Evolutionary conservation across 2,113 vertebrate species (phyloP).

Genomic region (Steatornis caripensis): DNA sequence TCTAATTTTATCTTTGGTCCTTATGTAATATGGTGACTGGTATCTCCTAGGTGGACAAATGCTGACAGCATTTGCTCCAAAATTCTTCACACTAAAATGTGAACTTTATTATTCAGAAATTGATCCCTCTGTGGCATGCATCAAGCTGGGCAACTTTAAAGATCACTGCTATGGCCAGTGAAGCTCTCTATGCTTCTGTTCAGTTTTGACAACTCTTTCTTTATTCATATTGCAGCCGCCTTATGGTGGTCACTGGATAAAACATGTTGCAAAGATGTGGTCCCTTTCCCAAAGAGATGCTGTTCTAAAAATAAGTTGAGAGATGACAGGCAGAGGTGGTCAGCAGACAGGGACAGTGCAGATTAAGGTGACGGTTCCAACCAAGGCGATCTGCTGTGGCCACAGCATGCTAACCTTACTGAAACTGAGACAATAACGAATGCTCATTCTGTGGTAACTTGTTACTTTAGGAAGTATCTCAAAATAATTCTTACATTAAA

Average conservation of each 20-base stretch:
- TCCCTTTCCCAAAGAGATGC: not conserved
- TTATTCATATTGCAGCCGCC: not conserved
- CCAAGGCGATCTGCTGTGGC: not conserved
- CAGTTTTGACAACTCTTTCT: not conserved
- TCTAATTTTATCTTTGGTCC: conserved; percentile 50
- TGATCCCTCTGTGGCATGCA: not conserved
- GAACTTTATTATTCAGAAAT: not conserved
- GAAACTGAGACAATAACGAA: not conserved
- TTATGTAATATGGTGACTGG: conserved; percentile 43
- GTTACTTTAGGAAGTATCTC: not conserved
- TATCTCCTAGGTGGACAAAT: conserved; percentile 17
- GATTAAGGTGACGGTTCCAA: not conserved
- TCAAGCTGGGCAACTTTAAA: not conserved
- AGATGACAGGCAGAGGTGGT: not conserved
- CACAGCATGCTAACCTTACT: not conserved
- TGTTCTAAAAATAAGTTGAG: not conserved
- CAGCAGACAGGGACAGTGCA: not conserved
- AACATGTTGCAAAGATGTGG: not conserved
- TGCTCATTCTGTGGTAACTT: not conserved
- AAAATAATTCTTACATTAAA: not conserved
- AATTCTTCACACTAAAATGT: not conserved
- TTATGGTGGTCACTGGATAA: not conserved
- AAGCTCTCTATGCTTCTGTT: not conserved
- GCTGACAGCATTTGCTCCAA: not conserved
- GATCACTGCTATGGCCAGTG: not conserved